Evolutionary conservation across 2,888 invertebrate genomes (phyloP), one percentile per base, ranked within the genome.

Genomic region (Thecophora atra): DNA sequence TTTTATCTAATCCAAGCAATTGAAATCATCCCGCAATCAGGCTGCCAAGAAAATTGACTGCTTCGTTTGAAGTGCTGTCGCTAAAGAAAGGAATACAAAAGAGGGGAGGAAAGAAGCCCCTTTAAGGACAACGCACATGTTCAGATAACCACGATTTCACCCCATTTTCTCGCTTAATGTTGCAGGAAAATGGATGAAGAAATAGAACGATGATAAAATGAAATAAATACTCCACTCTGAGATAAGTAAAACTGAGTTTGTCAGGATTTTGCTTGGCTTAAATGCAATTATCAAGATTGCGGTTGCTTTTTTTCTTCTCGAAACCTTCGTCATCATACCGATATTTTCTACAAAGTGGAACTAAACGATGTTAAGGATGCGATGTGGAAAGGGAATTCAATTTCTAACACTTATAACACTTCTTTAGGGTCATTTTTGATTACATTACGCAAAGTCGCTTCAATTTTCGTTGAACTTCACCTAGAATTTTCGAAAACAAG

Each of bases 1-100:
- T 19, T 60, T 60, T 51, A 60, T 69, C 60, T 69, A 69, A 69
- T 60, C 58, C 69, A 11, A 67, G 60, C 47, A 69, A 69, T 69
- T 60, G 58, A 69, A 69, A 60, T 60, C 69, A 47, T 60, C 60
- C 21, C 58, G 28, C 69, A 26, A 28, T 60, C 69, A 60, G 58
- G 26, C 44, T 26, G 60, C 47, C 17, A 47, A 28, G 60, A 44
- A 26, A 60, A 69, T 60, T 60, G 69, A 62, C 60, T 69, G 58
- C 58, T 56, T 21, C 42, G 13, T 28, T n/a, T 21, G 3, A 28
- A 30, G 42, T 21, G 8, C 3, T 19, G 37, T 11, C n/a, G 30
- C 19, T n/a, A 3, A 30, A 37, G 21, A n/a, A 42, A 42, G 2
- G 30, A 30, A 30, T n/a, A 30, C 5, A 30, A 30, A 30, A 30